These are phyloP conservation scores for Acanthochromis polyacanthus DNA, from an alignment of 2,113 vertebrate genomes.

Conservation along the genomic window DNA sequence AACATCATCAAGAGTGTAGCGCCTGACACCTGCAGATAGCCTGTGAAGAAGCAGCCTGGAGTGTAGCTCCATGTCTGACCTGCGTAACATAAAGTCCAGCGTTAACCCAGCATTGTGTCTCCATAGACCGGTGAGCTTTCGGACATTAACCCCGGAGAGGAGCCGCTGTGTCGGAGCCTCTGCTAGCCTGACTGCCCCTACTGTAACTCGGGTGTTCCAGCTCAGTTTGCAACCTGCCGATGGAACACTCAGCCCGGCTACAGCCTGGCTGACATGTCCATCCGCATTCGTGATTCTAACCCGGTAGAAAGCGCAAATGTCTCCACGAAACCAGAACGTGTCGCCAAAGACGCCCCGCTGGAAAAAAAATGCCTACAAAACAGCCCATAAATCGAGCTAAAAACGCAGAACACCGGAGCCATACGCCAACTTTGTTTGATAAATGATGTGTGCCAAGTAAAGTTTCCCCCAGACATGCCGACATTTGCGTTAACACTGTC, in stretches of 20 bases:
- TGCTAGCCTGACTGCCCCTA: neutral
- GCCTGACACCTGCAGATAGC: no score
- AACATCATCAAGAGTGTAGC: no score
- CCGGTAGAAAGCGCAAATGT: neutral
- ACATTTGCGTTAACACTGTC: neutral
- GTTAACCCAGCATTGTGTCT: neutral
- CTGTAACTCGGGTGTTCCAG: neutral
- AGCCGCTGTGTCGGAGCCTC: constrained; percentile 12
- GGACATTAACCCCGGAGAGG: neutral
- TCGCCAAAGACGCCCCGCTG: constrained; percentile 22
- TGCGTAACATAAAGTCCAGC: neutral
- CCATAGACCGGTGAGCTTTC: neutral
- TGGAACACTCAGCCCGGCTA: neutral
- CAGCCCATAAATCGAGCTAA: constrained; percentile 13
- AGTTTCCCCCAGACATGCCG: constrained; percentile 39
- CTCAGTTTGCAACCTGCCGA: constrained; percentile 8
- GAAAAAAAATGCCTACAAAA: constrained; percentile 13
- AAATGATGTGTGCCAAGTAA: constrained; percentile 52
- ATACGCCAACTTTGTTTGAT: constrained; percentile 65
- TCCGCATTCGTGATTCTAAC: neutral
- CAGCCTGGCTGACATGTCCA: neutral
- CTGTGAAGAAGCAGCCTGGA: no score
- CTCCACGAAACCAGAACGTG: constrained; percentile 24
- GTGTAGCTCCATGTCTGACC: no score
- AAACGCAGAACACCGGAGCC: constrained; percentile 26